phyloP scores from a whole-genome alignment of 2,888 invertebrate genomes.

The Lepidochrysops patricia region DNA sequence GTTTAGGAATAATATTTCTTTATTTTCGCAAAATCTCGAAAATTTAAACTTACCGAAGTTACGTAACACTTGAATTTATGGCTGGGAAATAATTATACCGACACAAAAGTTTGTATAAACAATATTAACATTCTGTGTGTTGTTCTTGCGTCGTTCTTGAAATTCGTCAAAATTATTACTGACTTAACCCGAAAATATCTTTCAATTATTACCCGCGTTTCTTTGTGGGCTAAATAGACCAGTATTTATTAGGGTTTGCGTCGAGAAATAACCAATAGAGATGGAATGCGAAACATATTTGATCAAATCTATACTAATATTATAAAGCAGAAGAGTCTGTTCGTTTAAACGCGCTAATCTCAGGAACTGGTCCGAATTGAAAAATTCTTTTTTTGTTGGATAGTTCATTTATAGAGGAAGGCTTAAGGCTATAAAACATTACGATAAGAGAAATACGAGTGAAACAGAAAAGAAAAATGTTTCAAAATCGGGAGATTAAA shows the following conservation, averaged over 20 bases:
- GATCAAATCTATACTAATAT: too few species aligned
- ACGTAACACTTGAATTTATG: not conserved
- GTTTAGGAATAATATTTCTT: not conserved
- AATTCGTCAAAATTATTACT: constrained; percentile 64
- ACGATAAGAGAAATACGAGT: too few species aligned
- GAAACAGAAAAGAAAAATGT: too few species aligned
- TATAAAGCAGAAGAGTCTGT: too few species aligned
- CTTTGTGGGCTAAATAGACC: constrained; percentile 71
- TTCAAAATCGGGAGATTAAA: too few species aligned
- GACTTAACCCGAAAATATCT: constrained; percentile 62
- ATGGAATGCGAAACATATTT: too few species aligned
- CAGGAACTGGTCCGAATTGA: too few species aligned
- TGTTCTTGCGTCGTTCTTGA: constrained; percentile 45
- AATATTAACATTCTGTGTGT: constrained; percentile 24
- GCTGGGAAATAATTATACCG: constrained; percentile 9
- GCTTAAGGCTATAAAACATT: too few species aligned
- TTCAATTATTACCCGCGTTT: constrained; percentile 71
- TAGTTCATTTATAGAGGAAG: too few species aligned
- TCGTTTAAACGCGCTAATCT: too few species aligned
- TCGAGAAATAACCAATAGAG: too few species aligned
- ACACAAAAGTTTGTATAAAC: constrained; percentile 17
- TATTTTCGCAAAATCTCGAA: not conserved
- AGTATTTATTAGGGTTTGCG: constrained; percentile 72
- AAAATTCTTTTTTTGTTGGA: too few species aligned
- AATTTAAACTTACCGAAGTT: not conserved